phyloP scores from a whole-genome alignment of 2,797 vertebrate genomes.

The Triplophysa yarkandensis region DNA sequence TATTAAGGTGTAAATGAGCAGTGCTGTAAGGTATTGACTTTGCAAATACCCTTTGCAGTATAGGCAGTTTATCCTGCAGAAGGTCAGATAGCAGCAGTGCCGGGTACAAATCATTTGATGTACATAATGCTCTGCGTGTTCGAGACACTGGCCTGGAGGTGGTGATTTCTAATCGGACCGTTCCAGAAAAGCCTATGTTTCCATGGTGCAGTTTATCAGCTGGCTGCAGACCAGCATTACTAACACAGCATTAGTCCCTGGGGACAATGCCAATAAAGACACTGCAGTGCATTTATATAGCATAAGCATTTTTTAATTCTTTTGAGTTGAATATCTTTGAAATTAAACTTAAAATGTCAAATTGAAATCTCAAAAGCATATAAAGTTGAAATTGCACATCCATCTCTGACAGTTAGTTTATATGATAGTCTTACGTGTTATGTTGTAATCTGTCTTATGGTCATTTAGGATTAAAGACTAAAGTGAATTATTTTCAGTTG shows the following conservation, averaged over 20 bases:
- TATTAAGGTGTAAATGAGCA: slow-evolving; percentile 12
- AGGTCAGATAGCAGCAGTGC: slow-evolving; percentile 29
- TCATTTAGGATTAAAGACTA: too few species aligned
- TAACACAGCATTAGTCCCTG: slow-evolving; percentile 20
- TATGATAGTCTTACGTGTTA: not conserved
- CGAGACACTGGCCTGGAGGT: slow-evolving; percentile 13
- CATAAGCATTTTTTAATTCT: not conserved
- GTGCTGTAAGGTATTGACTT: slow-evolving; percentile 1
- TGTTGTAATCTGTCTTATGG: not conserved
- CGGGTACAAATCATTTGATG: slow-evolving; percentile 21
- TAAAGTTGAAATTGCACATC: not conserved
- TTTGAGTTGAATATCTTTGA: not conserved
- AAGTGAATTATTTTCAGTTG: slow-evolving; percentile 13
- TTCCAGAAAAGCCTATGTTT: slow-evolving; percentile 31
- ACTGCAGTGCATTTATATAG: slow-evolving; percentile 8
- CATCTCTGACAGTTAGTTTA: not conserved
- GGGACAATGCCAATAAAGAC: slow-evolving; percentile 1
- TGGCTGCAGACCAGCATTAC: slow-evolving; percentile 25
- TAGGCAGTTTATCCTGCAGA: not conserved
- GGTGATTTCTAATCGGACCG: slow-evolving; percentile 31
- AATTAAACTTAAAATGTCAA: not conserved
- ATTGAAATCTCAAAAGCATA: not conserved
- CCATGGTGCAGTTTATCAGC: slow-evolving; percentile 20
- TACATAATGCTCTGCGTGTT: slow-evolving; percentile 15
- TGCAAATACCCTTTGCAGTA: not conserved